A percentile compares a stretch with the other conserved stretches of the same genome.
Conservation (phyloP, 2,888 invertebrate species). For the Nebria salina region DNA sequence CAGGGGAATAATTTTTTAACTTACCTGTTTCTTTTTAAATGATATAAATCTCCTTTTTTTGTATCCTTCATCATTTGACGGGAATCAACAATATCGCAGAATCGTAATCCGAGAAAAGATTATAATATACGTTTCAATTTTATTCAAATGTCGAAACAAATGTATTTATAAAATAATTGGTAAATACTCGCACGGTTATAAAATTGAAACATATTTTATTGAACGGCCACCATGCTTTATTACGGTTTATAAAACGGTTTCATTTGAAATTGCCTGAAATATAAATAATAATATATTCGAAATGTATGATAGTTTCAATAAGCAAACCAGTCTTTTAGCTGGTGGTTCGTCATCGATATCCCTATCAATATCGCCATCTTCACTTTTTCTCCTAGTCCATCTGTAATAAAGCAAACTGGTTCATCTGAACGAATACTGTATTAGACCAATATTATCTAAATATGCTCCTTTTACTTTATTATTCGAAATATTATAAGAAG, state of each 20-base stretch:
- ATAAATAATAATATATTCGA: background rate
- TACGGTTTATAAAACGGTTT: background rate
- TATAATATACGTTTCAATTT: too few species aligned
- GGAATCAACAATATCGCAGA: background rate
- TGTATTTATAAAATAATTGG: too few species aligned
- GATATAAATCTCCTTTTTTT: background rate
- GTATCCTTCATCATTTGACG: background rate
- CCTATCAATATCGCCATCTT: slow-evolving; percentile 5
- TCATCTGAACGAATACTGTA: background rate
- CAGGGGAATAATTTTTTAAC: too few species aligned
- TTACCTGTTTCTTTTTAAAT: too few species aligned
- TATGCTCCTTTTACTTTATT: too few species aligned
- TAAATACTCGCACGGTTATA: background rate
- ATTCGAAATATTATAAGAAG: too few species aligned
- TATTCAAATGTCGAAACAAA: too few species aligned
- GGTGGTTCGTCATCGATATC: slow-evolving; percentile 9
- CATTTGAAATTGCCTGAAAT: background rate
- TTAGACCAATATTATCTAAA: too few species aligned
- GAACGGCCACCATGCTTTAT: background rate
- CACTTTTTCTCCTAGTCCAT: slow-evolving; percentile 8
- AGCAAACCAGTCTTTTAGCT: background rate
- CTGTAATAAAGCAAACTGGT: slow-evolving; percentile 5
- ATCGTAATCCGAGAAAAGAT: background rate
- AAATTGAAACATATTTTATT: background rate
- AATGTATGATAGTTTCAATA: background rate